Conservation (phyloP, 2,797 vertebrate genomes). For the Periparus ater region DNA sequence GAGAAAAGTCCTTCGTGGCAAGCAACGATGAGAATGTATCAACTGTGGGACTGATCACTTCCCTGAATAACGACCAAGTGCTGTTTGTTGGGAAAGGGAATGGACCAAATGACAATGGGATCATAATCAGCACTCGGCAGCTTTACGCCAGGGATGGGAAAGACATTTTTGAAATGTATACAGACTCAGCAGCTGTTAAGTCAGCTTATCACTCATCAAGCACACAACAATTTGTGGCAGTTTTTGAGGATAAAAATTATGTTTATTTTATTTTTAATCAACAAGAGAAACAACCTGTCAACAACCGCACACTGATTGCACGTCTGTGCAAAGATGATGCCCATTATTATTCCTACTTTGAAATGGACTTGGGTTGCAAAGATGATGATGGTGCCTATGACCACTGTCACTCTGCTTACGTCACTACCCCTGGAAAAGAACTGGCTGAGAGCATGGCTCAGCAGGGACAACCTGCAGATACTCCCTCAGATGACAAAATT, state of each 20-base stretch:
- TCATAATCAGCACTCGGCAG: constrained; percentile 95
- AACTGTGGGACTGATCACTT: constrained; percentile 92
- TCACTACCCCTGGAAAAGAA: constrained; percentile 58
- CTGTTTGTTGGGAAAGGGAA: constrained; percentile 95
- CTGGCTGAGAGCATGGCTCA: constrained; percentile 37
- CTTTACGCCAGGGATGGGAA: constrained; percentile 82
- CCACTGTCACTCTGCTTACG: constrained; percentile 73
- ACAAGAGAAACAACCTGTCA: constrained; percentile 83
- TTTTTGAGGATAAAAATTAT: constrained; percentile 86
- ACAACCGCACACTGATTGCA: constrained; percentile 87
- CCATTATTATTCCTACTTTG: constrained; percentile 92
- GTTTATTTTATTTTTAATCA: constrained; percentile 95
- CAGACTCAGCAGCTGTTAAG: constrained; percentile 90
- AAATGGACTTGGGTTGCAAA: constrained; percentile 88
- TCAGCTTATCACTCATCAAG: constrained; percentile 84
- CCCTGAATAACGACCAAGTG: constrained; percentile 61
- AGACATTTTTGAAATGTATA: constrained; percentile 91
- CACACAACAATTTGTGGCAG: constrained; percentile 88
- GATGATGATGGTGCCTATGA: constrained; percentile 59
- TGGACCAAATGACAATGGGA: constrained; percentile 87
- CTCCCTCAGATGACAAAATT: constrained; percentile 47
- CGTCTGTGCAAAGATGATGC: constrained; percentile 88
- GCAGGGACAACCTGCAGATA: neutral
- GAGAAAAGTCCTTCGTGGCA: constrained; percentile 93
- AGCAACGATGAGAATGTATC: constrained; percentile 91